Evolutionary conservation across 30 jellyfish, hydroid and myxozoan genomes (phyloP), one percentile per base, ranked within the genome.

Genomic region (Aurelia aurita): DNA sequence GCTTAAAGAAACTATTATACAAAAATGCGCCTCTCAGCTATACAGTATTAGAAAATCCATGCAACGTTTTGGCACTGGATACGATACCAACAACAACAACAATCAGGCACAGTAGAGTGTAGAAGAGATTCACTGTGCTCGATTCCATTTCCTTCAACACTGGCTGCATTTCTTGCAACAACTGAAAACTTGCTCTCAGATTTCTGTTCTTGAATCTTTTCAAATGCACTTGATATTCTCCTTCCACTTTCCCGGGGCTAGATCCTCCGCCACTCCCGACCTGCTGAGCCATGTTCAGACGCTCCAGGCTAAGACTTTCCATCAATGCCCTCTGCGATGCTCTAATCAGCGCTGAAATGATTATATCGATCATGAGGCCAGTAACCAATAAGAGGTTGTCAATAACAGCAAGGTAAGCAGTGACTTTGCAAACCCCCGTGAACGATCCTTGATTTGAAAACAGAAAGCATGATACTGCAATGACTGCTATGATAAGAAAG

Each of bases 161-260:
- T 16, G 35, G 79, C 16, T 47, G 21, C 74, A 83, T 22, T 27
- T 83, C 93, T 46, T 83, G 93, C 59, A 83, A 76, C 47, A 83
- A 23, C 62, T 69, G 87, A 31, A 69, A 54, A 43, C 81, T 58
- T 19, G 93, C 60, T 45, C 87, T 23, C 74, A 58, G 27, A 58
- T 83, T 83, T 61, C 93, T 32, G 66, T 51, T 76, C 29, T 71
- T 83, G 74, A 83, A 83, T 35, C 84, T 73, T 31, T 83, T 83
- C 75, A 83, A 43, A 72, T 83, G 87, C 26, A 74, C 87, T 3
- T 83, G 93, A 59, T 55, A 83, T 43, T 83, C 93, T 3, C 93
- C 93, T 46, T 83, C 93, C 25, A 21, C 45, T 70, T 62, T 83
- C 49, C 72, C 87, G 16, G 51, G 51, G 51, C 51, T 39, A 6